A percentile compares a stretch with the other conserved stretches of the same genome.
Conservation (phyloP, 2,113 vertebrate species). For the Amazona guildingii region DNA sequence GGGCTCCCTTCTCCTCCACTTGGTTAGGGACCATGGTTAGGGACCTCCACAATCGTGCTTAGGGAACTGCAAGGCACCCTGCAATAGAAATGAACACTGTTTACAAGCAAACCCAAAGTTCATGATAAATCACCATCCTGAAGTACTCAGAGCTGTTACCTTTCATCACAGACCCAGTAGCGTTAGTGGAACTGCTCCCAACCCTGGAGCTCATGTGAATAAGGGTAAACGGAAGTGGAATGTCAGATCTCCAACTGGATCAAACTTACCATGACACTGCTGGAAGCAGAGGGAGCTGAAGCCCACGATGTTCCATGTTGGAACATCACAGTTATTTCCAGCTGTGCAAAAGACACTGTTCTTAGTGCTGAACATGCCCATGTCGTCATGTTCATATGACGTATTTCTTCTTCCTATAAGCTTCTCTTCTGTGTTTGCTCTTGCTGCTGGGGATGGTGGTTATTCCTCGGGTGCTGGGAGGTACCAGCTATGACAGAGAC, state of each 20-base stretch:
- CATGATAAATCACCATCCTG: neutral
- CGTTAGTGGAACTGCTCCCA: neutral
- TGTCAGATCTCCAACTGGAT: neutral
- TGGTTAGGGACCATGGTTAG: neutral
- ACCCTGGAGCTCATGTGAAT: neutral
- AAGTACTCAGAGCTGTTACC: neutral
- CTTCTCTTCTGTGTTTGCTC: neutral
- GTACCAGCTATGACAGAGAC: neutral
- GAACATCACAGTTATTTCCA: neutral
- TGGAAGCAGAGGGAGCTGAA: neutral
- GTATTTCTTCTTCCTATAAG: neutral
- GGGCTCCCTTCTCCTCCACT: neutral
- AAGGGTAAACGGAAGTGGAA: neutral
- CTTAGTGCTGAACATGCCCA: neutral
- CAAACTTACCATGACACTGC: slow-evolving; percentile 31
- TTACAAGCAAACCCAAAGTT: neutral
- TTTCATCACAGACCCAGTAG: neutral
- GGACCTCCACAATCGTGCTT: neutral
- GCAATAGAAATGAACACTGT: slow-evolving; percentile 27
- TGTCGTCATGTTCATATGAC: neutral
- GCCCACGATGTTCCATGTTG: neutral
- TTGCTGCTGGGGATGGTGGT: neutral
- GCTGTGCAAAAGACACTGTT: neutral
- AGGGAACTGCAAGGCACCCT: slow-evolving; percentile 3
- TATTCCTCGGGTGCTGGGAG: neutral